Conservation (phyloP, 2,113 vertebrate genomes). For the Python bivittatus region DNA sequence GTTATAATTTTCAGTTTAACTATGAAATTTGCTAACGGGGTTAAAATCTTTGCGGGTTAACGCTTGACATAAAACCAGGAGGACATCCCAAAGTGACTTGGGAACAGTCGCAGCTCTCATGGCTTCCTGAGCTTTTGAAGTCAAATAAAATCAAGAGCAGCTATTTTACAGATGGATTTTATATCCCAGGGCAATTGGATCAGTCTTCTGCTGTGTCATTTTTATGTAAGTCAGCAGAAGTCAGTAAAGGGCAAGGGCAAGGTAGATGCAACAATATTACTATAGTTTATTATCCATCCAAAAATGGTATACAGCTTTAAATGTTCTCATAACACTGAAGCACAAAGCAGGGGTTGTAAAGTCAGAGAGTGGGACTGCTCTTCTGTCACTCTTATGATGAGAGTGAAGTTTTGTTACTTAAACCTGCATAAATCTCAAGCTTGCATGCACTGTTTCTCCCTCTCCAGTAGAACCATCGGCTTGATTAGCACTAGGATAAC, state of each 20-base stretch:
- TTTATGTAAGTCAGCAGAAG: slow-evolving; percentile 32
- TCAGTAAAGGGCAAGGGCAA: slow-evolving; percentile 32
- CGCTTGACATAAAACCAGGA: slow-evolving; percentile 13
- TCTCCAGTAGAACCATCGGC: background rate
- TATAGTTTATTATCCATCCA: background rate
- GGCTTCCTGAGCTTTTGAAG: background rate
- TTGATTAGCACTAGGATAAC: background rate
- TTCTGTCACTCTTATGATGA: background rate
- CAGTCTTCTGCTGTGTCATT: slow-evolving; percentile 33
- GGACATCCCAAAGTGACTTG: background rate
- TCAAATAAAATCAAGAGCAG: background rate
- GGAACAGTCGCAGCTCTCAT: background rate
- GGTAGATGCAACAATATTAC: background rate
- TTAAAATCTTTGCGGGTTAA: background rate
- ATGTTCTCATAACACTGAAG: background rate
- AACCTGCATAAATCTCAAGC: background rate
- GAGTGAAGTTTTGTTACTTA: background rate
- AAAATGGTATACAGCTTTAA: background rate
- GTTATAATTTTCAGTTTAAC: slow-evolving; percentile 32
- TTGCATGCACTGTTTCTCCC: background rate
- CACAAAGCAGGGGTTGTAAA: background rate
- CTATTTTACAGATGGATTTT: slow-evolving; percentile 9
- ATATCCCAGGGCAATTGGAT: slow-evolving; percentile 9
- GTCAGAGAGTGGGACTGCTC: too few relatives aligned
- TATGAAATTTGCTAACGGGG: slow-evolving; percentile 36